phyloP scores from a whole-genome alignment of 2,888 invertebrate genomes.

The Teleiodes luculella region DNA sequence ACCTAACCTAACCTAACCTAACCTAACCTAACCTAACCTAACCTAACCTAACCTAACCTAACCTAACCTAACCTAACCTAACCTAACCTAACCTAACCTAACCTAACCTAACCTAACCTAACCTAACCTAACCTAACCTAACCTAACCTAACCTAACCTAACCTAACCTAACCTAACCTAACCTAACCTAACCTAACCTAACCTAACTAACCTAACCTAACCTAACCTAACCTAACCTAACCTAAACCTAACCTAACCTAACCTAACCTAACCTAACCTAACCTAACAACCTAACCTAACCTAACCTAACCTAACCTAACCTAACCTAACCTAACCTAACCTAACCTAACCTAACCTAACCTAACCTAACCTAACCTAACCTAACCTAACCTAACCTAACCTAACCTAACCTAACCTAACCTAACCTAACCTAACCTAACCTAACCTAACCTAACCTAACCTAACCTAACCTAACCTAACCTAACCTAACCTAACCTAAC shows the following conservation, averaged over 20 bases:
- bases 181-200: constrained; percentile 4
- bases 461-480: no score
- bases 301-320: no score
- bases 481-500: no score
- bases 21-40: constrained; percentile 8
- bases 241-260: no score
- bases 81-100: constrained; percentile 8
- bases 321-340: constrained; percentile 4
- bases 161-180: constrained; percentile 4
- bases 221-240: constrained; percentile 4
- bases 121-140: constrained; percentile 6
- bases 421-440: constrained; percentile 4
- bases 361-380: constrained; percentile 4
- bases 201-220: constrained; percentile 4
- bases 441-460: no score
- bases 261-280: constrained; percentile 4
- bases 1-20: constrained; percentile 8
- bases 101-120: constrained; percentile 8
- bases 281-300: no score
- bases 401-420: constrained; percentile 4
- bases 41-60: constrained; percentile 6
- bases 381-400: constrained; percentile 4
- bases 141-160: constrained; percentile 8
- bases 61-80: constrained; percentile 8
- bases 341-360: constrained; percentile 4